A percentile compares a stretch with the other conserved stretches of the same genome.
Evolutionary conservation across 2,888 invertebrate genomes (phyloP).

Genomic region (Aromia moschata): DNA sequence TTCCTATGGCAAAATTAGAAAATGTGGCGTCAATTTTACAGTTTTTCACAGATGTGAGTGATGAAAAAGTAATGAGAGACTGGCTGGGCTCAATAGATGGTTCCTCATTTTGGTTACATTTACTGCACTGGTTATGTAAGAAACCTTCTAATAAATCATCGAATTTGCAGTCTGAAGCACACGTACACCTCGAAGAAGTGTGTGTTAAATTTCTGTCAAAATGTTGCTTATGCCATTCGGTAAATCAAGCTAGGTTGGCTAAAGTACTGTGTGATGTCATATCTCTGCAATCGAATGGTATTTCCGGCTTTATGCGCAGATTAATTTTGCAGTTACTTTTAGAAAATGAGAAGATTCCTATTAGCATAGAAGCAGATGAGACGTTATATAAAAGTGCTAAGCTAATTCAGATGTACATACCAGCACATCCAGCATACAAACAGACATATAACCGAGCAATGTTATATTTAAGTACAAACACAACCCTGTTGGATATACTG

Average conservation of each 20-base stretch:
- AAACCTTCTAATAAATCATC: conserved; percentile 52
- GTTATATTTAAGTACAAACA: conserved; percentile 78
- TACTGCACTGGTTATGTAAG: conserved; percentile 78
- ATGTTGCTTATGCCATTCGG: conserved; percentile 84
- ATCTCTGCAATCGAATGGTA: conserved; percentile 71
- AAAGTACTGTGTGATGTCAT: conserved; percentile 81
- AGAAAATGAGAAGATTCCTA: conserved; percentile 84
- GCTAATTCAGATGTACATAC: conserved; percentile 56
- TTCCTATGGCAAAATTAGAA: conserved; percentile 68
- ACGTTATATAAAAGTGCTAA: conserved; percentile 59
- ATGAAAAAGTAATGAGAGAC: conserved; percentile 83
- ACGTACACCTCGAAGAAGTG: conserved; percentile 75
- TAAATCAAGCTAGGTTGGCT: conserved; percentile 85
- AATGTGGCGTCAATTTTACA: conserved; percentile 76
- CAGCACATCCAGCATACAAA: conserved; percentile 76
- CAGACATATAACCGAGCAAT: conserved; percentile 77
- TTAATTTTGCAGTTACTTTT: conserved; percentile 81
- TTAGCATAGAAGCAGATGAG: conserved; percentile 70
- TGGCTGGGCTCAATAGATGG: conserved; percentile 87
- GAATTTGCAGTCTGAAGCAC: conserved; percentile 58
- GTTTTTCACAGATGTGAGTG: conserved; percentile 83
- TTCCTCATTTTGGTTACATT: conserved; percentile 85
- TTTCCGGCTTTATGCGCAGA: conserved; percentile 88
- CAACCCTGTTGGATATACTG: conserved; percentile 78
- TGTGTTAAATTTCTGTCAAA: conserved; percentile 85